Evolutionary conservation across 1,140 invertebrate genomes (phyloP), one percentile per base, ranked within the genome.

Genomic region (Lucilia sericata): DNA sequence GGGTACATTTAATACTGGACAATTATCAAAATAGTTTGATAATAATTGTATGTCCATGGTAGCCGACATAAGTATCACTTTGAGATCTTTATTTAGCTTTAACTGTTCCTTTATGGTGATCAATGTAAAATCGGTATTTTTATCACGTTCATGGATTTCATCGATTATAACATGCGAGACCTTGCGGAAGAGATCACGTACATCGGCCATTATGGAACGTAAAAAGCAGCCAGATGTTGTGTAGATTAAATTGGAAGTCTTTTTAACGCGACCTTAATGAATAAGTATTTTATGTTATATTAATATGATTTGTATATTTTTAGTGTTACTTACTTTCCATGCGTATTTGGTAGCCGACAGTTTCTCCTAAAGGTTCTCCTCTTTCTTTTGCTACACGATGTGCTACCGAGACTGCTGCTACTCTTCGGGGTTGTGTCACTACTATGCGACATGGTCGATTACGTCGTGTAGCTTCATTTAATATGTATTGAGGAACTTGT

Each of bases 1-100:
- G 82, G 96, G 95, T 81, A 99, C 95, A 60, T 93, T 93, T n/a
- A 98, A 91, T 13, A 97, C 93, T 0, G 94, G 94, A 86, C 95
- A 95, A 81, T 94, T 93, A 86, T 95, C 94, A 91, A 99, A 99
- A 86, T 94, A 94, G 19, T 85, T 94, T 36, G 94, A 93, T 91
- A 99, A 97, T 49, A 96, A 94, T 30, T 94, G 92, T 9, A 94
- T 94, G 86, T 98, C 95, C 87, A 98, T 94, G 2, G 97, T 97
- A 8, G 98, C 98, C n/a, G 97, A 99, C 98, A 99, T 99, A 1
- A 99, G 92, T 76, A 99, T 93, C 0, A 99, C 86, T 85, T 95
- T 95, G 0, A 99, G 91, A 84, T 95, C 93, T 84, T 94, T 93
- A 86, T 94, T 95, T 19, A 95, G 94, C 1, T 93, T 88, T 7